These are phyloP conservation scores for Drosophila nigrodunni DNA, from an alignment of 1,140 invertebrate genomes.

Conservation along the genomic window DNA sequence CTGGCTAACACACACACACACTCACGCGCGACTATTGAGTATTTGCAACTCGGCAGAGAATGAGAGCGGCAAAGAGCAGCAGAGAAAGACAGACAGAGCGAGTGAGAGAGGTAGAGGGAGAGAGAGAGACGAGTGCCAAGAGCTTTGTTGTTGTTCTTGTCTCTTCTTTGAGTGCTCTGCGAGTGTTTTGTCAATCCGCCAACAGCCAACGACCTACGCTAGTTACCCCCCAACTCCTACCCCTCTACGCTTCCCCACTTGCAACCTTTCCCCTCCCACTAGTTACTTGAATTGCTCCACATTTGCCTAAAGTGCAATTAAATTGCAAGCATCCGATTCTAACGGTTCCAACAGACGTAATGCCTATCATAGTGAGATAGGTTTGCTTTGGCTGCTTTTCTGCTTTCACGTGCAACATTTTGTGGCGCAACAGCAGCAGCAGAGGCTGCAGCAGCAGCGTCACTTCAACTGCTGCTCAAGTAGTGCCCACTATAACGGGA, in stretches of 20 bases:
- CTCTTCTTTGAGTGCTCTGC: conserved; percentile 18
- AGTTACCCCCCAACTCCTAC: neutral
- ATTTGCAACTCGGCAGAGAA: conserved; percentile 59
- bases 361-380: conserved; percentile 21
- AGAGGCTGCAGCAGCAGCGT: neutral
- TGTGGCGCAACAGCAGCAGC: conserved; percentile 16
- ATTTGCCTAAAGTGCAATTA: conserved; percentile 44
- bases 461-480: neutral
- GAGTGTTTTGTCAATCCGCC: conserved; percentile 49
- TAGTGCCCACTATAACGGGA: conserved; percentile 3
- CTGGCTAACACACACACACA: conserved; percentile 60
- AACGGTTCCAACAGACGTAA: conserved; percentile 42
- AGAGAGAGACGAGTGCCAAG: conserved; percentile 17
- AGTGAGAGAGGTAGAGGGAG: conserved; percentile 15
- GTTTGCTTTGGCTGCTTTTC: neutral
- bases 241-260: neutral
- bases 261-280: neutral
- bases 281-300: conserved; percentile 37
- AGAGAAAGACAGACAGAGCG: conserved; percentile 3
- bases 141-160: conserved; percentile 29
- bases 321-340: conserved; percentile 40
- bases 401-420: conserved; percentile 17
- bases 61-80: neutral
- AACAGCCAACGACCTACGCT: conserved; percentile 43
- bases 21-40: conserved; percentile 41